Conservation (phyloP, 2,888 invertebrate genomes). For the Trichopoda pennipes region DNA sequence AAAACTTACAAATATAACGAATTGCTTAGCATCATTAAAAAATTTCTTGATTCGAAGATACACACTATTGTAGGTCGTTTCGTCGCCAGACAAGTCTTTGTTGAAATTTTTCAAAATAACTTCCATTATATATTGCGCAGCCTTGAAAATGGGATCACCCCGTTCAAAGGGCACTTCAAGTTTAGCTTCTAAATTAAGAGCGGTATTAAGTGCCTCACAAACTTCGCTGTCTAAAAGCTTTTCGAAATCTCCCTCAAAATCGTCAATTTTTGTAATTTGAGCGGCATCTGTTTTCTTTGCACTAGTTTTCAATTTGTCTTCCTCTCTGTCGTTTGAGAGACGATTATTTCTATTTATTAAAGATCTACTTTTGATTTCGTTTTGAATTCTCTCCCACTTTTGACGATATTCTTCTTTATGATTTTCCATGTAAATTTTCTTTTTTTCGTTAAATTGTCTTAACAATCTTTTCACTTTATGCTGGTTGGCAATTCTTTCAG, state of each 20-base stretch:
- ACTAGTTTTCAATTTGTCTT: not conserved
- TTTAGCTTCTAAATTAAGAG: slow-evolving; percentile 74
- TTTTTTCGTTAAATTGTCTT: slow-evolving; percentile 67
- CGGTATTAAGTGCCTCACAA: slow-evolving; percentile 76
- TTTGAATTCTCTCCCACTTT: slow-evolving; percentile 69
- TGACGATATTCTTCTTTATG: slow-evolving; percentile 61
- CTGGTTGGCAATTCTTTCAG: slow-evolving; percentile 75
- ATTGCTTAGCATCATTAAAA: slow-evolving; percentile 75
- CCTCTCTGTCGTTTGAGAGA: not conserved
- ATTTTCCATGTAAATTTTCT: slow-evolving; percentile 72
- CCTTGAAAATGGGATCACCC: slow-evolving; percentile 77
- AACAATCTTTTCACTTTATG: slow-evolving; percentile 69
- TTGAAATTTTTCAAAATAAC: slow-evolving; percentile 75
- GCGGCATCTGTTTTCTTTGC: not conserved
- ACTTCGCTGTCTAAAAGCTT: slow-evolving; percentile 75
- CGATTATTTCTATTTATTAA: slow-evolving; percentile 15
- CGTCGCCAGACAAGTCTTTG: slow-evolving; percentile 75
- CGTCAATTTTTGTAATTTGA: slow-evolving; percentile 67
- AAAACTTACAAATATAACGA: slow-evolving; percentile 75
- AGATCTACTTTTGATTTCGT: slow-evolving; percentile 57
- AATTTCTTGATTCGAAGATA: slow-evolving; percentile 72
- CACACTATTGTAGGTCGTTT: slow-evolving; percentile 69
- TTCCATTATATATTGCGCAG: slow-evolving; percentile 77
- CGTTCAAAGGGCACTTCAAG: slow-evolving; percentile 70
- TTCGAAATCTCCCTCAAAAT: slow-evolving; percentile 73